phyloP scores from a whole-genome alignment of 2,113 vertebrate species.

The Varanus salvator region DNA sequence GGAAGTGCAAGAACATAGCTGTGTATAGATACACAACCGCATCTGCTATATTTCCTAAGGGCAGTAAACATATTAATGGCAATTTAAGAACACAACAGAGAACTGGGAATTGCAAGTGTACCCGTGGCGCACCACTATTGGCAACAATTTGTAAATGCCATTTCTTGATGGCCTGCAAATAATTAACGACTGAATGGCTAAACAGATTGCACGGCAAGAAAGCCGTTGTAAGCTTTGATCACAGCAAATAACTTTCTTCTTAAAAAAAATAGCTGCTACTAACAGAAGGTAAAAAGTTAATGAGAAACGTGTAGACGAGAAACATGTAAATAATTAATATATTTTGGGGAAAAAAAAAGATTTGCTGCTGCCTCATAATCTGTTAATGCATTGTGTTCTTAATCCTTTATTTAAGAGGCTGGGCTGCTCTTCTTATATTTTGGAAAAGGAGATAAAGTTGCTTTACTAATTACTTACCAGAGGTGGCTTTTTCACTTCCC shows the following conservation, averaged over 20 bases:
- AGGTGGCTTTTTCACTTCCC: not conserved
- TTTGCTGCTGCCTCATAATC: conserved; percentile 59
- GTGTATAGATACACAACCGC: not conserved
- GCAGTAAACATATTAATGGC: not conserved
- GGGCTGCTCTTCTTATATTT: conserved; percentile 11
- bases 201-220: conserved; percentile 50
- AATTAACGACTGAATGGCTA: conserved; percentile 60
- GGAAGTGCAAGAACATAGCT: not conserved
- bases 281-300: conserved; percentile 70
- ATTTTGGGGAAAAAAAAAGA: conserved; percentile 41
- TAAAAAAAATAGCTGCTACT: conserved; percentile 53
- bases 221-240: conserved; percentile 67
- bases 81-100: conserved; percentile 16
- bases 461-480: conserved; percentile 37
- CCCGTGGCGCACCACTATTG: conserved; percentile 41
- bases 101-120: conserved; percentile 45
- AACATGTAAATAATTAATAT: conserved; percentile 71
- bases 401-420: conserved; percentile 50
- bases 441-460: conserved; percentile 43
- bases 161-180: conserved; percentile 57
- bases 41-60: conserved; percentile 1
- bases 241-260: conserved; percentile 52
- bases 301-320: conserved; percentile 59
- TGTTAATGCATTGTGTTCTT: conserved; percentile 37
- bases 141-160: conserved; percentile 57